Evolutionary conservation across 2,888 invertebrate species (phyloP).

Genomic region (Coremacera marginata): DNA sequence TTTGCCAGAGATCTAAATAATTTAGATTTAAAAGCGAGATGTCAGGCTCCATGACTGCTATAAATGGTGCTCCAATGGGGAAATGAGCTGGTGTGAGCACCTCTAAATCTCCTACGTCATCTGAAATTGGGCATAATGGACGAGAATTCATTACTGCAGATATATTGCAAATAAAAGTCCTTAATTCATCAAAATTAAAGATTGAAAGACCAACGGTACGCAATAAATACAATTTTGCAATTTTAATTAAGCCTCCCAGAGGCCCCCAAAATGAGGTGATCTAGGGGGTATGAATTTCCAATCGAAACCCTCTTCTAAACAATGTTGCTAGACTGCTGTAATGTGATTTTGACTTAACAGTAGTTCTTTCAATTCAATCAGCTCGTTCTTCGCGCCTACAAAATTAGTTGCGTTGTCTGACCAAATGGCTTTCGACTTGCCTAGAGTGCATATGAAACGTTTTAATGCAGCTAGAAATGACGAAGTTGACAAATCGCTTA

Average conservation of each 20-base stretch:
- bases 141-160: slow-evolving; percentile 47
- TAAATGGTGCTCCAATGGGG: slow-evolving; percentile 23
- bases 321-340: too few relatives aligned
- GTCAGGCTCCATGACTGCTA: slow-evolving; percentile 29
- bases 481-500: slow-evolving; percentile 33
- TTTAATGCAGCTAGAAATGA: slow-evolving; percentile 26
- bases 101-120: slow-evolving; percentile 44
- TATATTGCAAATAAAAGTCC: slow-evolving; percentile 42
- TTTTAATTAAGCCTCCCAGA: slow-evolving; percentile 33
- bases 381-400: slow-evolving; percentile 37
- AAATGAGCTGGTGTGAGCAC: too few relatives aligned
- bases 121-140: slow-evolving; percentile 46
- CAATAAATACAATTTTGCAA: slow-evolving; percentile 36
- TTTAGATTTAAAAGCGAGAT: slow-evolving; percentile 11
- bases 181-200: slow-evolving; percentile 43
- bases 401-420: slow-evolving; percentile 43
- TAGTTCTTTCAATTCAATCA: too few relatives aligned
- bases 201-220: slow-evolving; percentile 27
- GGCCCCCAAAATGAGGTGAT: too few relatives aligned
- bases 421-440: slow-evolving; percentile 34
- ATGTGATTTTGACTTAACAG: too few relatives aligned
- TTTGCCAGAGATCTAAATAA: slow-evolving; percentile 41
- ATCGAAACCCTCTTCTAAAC: slow-evolving; percentile 12
- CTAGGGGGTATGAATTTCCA: not conserved
- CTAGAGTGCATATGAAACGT: slow-evolving; percentile 25